Evolutionary conservation across 2,888 invertebrate species (phyloP).

Genomic region (Leptinotarsa juncta): DNA sequence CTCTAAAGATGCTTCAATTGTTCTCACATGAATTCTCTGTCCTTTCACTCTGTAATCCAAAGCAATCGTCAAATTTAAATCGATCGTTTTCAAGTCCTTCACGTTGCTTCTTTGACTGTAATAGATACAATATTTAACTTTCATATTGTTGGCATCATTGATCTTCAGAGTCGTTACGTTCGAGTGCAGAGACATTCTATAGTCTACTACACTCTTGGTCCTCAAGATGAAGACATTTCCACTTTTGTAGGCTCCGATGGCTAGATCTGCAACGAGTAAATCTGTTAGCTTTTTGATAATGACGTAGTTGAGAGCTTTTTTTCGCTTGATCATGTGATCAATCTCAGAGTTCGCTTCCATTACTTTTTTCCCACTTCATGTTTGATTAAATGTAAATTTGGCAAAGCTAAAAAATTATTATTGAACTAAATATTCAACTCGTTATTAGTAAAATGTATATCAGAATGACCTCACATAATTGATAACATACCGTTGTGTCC

Average conservation of each 20-base stretch:
- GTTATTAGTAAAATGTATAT: too few relatives aligned
- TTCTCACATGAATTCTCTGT: slow-evolving; percentile 19
- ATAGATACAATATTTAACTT: slow-evolving; percentile 41
- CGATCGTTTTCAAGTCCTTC: slow-evolving; percentile 23
- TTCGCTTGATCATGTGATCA: too few relatives aligned
- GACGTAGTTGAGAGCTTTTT: too few relatives aligned
- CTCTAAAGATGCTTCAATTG: slow-evolving; percentile 18
- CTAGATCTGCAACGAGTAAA: slow-evolving; percentile 66
- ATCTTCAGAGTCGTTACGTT: slow-evolving; percentile 31
- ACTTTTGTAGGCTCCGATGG: slow-evolving; percentile 72
- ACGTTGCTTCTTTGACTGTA: slow-evolving; percentile 42
- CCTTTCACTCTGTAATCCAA: slow-evolving; percentile 42
- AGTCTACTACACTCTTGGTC: slow-evolving; percentile 61
- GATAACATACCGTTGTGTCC: slow-evolving; percentile 69
- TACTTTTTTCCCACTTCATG: too few relatives aligned
- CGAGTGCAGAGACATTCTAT: slow-evolving; percentile 39
- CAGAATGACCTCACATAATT: background rate
- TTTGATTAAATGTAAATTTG: too few relatives aligned
- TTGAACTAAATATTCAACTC: too few relatives aligned
- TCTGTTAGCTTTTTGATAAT: background rate
- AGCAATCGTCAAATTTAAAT: slow-evolving; percentile 31
- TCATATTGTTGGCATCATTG: slow-evolving; percentile 6
- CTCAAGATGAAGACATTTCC: slow-evolving; percentile 69
- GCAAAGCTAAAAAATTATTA: too few relatives aligned
- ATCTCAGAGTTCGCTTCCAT: too few relatives aligned